Evolutionary conservation across 2,888 invertebrate species (phyloP).

Genomic region (Chrysodeixis includens): DNA sequence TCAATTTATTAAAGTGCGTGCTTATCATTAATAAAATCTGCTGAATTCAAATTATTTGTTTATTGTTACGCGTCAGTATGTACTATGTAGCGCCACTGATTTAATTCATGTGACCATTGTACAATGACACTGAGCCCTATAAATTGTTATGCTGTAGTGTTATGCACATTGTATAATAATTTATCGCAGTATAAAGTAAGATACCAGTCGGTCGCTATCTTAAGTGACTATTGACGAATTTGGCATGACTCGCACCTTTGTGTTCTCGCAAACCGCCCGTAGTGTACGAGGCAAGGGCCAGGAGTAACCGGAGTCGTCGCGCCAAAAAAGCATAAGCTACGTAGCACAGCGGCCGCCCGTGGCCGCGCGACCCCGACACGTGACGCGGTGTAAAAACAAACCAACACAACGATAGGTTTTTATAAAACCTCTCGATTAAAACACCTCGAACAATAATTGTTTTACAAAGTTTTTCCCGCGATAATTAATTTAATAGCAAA

Average conservation of each 20-base stretch:
- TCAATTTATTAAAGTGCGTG: background rate
- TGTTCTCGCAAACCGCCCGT: too few species aligned
- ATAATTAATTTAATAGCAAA: background rate
- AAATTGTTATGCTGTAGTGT: background rate
- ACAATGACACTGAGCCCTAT: background rate
- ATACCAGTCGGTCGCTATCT: too few species aligned
- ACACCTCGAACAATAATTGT: background rate
- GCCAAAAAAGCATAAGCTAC: background rate
- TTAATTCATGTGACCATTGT: constrained; percentile 3
- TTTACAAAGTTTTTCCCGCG: background rate
- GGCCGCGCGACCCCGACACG: background rate
- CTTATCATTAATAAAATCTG: constrained; percentile 1
- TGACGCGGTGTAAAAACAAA: constrained; percentile 14
- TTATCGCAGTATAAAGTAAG: too few species aligned
- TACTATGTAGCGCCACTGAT: background rate
- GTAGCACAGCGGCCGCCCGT: background rate
- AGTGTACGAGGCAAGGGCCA: too few species aligned
- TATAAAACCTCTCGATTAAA: constrained; percentile 30
- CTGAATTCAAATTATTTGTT: background rate
- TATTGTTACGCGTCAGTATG: background rate
- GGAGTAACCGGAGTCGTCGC: too few species aligned
- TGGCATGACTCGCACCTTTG: too few species aligned
- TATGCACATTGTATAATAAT: too few species aligned
- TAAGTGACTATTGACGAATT: too few species aligned
- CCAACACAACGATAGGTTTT: constrained; percentile 12